Conservation (phyloP, 1,140 invertebrate genomes). For the Ditylenchus dipsaci region DNA sequence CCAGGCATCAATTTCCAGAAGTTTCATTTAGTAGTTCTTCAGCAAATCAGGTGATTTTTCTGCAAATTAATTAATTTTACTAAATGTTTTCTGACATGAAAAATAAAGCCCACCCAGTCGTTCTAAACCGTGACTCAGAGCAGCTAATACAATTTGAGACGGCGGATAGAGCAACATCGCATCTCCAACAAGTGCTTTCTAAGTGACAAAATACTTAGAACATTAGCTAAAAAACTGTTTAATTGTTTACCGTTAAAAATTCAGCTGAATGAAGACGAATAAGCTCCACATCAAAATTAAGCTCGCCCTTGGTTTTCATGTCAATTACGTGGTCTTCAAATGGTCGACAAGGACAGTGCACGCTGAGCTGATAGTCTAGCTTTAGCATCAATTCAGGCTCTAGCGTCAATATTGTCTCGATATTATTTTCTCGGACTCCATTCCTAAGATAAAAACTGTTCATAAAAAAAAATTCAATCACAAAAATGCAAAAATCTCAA, state of each 20-base stretch:
- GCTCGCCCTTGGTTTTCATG: constrained; percentile 70
- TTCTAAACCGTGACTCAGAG: constrained; percentile 49
- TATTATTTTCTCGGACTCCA: constrained; percentile 72
- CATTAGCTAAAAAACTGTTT: background rate
- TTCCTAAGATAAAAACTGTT: constrained; percentile 64
- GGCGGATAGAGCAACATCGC: constrained; percentile 53
- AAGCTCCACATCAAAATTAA: constrained; percentile 50
- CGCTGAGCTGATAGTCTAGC: constrained; percentile 86
- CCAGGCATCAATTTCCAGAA: constrained; percentile 27
- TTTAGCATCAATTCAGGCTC: constrained; percentile 90
- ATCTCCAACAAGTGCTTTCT: constrained; percentile 46
- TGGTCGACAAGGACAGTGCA: constrained; percentile 90
- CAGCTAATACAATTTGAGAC: constrained; percentile 54
- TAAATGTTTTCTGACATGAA: background rate
- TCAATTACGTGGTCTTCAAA: constrained; percentile 93
- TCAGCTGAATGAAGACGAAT: constrained; percentile 39
- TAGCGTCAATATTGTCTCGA: constrained; percentile 88
- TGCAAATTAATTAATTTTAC: background rate
- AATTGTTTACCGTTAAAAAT: constrained; percentile 44
- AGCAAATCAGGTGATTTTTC: constrained; percentile 26
- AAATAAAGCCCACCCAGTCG: constrained; percentile 21
- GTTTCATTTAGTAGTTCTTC: constrained; percentile 31
- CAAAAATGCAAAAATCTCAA: constrained; percentile 59
- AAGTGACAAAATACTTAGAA: background rate
- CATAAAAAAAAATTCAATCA: constrained; percentile 29